Base-by-base conservation (phyloP, 2,113 vertebrate genomes). In the Ageneiosus marmoratus region DNA sequence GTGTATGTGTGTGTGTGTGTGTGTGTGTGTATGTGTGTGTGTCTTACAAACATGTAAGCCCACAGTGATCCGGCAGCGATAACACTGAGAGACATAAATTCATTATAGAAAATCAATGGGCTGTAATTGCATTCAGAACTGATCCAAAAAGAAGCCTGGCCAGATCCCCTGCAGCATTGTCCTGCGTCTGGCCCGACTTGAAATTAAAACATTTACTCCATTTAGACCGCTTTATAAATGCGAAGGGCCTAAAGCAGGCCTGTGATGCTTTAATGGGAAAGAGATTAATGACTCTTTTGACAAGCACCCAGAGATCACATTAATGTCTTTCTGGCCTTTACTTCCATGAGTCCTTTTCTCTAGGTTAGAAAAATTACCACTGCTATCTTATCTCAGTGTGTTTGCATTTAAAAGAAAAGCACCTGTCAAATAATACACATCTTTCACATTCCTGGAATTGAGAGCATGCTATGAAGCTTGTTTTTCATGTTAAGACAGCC, bases 81-180 rank as follows among this genome's bases (percentile, higher is more conserved):
- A 94, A 92, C 88, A 89, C 91, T 84, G 89, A 87, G 89, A 78
- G 90, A 92, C 91, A 92, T 91, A 91, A 91, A 91, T 92, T 93
- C 93, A 92, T 89, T 85, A 89, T 89, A 86, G 87, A 86, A 93
- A 93, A 94, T 94, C 92, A 91, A 94, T 94, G 92, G 88, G 83
- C 90, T 90, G 92, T 92, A 91, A 94, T 94, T 93, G 93, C 90
- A 90, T 92, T 92, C 92, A 56, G 48, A 83, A 70, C 80, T 70
- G 80, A 83, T 85, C 83, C 84, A 46, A 55, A 79, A 62, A 81
- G 73, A 81, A 58, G 46, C 44, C 65, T 3, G 46, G 79, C 53
- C 50, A 84, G 69, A 86, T 76, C 51, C 65, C 82, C 82, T 83
- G 32, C 65, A 73, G 87, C 85, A 78, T 69, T 67, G 83, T 88